Conservation (phyloP, 64 coral and sea anemone genomes). For the Cladopsammia gracilis region DNA sequence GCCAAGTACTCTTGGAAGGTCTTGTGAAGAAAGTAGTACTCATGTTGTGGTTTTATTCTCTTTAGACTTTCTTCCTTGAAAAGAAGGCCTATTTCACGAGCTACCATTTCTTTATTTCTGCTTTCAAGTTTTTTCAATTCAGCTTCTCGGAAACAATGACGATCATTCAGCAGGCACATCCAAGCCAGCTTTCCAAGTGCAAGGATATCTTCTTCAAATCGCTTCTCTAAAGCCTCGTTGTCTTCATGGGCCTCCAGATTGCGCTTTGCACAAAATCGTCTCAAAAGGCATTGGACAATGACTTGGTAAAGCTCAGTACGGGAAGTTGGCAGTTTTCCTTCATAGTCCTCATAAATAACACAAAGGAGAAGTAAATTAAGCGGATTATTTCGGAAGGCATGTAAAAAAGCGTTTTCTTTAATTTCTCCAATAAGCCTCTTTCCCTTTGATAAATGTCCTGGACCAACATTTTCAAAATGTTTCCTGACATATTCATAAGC, state of each 20-base stretch:
- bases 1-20: too few species aligned
- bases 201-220: neutral
- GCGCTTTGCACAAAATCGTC: neutral
- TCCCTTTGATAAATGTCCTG: neutral
- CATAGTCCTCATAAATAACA: conserved; percentile 42
- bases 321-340: conserved; percentile 4
- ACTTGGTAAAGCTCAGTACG: neutral
- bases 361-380: conserved; percentile 19
- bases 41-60: neutral
- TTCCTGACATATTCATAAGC: neutral
- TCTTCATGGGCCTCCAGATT: neutral
- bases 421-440: neutral
- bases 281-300: neutral
- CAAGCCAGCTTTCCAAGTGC: neutral
- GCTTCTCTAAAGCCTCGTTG: neutral
- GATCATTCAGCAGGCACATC: neutral
- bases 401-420: neutral
- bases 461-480: neutral
- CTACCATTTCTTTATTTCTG: neutral
- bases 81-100: neutral
- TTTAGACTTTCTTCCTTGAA: neutral
- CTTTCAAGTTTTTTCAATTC: neutral
- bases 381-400: neutral
- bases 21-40: too few species aligned
- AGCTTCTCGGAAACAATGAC: neutral